Base-by-base conservation (phyloP, 1,140 invertebrate species). In the Drosophila prosaltans region DNA sequence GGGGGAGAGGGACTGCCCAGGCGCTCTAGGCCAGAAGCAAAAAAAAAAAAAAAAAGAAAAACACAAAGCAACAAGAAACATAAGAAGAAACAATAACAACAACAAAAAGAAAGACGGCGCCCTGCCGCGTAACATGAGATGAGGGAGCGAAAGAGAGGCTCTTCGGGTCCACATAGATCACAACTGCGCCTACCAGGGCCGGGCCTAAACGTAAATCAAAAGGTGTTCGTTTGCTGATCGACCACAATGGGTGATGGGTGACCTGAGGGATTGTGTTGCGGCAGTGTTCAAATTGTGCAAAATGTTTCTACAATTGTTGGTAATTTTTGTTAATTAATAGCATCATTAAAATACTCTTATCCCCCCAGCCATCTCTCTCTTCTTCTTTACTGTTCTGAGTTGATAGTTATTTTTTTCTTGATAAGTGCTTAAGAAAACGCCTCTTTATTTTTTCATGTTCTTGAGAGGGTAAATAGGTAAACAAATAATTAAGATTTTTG, bases 251-350 rank as follows among this genome's bases (percentile, higher is more conserved):
- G 32, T 36, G 6, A 36, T 36, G 21, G 68, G 68, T 65, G 79
- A 64, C 74, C 75, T 63, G 62, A 72, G 69, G 65, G 60, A 2
- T 4, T 30, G 16, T 16, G 32, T 36, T 36, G 73, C 54, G 45
- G n/a, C 9, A 11, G 74, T 67, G 61, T 58, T 69, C 75, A 80
- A 69, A 70, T 73, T 60, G 73, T 70, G 65, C 48, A 81, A 63
- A 64, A 51, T 41, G 30, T 72, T 74, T 61, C 65, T 39, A 57
- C 36, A 32, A 72, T 77, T 86, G 79, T 77, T 80, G 76, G 69
- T 72, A 74, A 88, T 86, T 86, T 86, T 71, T 78, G 83, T 72
- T 86, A 86, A 86, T 88, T 88, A 80, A 88, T 88, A 80, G 77
- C 83, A 72, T 83, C 80, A 88, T 88, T 88, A 88, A 68, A 74